These are phyloP conservation scores for Oxyteleia sp. DNA, from an alignment of 2,888 invertebrate genomes.

Conservation along the genomic window DNA sequence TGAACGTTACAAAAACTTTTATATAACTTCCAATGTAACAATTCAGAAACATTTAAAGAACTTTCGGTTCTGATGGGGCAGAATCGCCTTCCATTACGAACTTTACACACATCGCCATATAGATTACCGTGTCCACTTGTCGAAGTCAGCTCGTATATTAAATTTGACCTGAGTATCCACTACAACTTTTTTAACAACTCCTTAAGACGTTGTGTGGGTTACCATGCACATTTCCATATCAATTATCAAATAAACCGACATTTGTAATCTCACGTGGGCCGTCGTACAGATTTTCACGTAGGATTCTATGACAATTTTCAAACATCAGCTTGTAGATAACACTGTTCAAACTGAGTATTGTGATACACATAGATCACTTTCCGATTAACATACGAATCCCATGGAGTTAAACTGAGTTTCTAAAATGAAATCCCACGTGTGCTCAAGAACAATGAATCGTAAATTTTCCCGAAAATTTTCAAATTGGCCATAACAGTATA, in stretches of 20 bases:
- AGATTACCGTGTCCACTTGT: slow-evolving; percentile 24
- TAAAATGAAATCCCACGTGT: neutral
- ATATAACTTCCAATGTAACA: too few species aligned
- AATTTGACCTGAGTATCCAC: slow-evolving; percentile 11
- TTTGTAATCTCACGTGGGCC: slow-evolving; percentile 38
- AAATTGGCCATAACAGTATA: too few species aligned
- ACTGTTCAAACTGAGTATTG: neutral
- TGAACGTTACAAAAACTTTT: too few species aligned
- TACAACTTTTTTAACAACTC: slow-evolving; percentile 7
- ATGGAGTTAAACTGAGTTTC: neutral
- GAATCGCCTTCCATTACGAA: too few species aligned
- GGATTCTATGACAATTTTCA: slow-evolving; percentile 23
- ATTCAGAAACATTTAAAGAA: too few species aligned
- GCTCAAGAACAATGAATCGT: neutral
- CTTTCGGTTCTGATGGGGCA: too few species aligned
- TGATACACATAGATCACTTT: slow-evolving; percentile 22
- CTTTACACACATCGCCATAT: too few species aligned
- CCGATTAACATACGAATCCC: neutral
- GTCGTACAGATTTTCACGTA: slow-evolving; percentile 26
- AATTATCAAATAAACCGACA: slow-evolving; percentile 41
- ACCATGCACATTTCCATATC: slow-evolving; percentile 14
- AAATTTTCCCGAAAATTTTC: slow-evolving; percentile 1
- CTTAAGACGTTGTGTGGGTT: slow-evolving; percentile 26
- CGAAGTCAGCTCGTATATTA: slow-evolving; percentile 1
- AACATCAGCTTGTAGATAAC: slow-evolving; percentile 4